Conservation (phyloP, 2,113 vertebrate genomes). For the Gymnobelideus leadbeateri region DNA sequence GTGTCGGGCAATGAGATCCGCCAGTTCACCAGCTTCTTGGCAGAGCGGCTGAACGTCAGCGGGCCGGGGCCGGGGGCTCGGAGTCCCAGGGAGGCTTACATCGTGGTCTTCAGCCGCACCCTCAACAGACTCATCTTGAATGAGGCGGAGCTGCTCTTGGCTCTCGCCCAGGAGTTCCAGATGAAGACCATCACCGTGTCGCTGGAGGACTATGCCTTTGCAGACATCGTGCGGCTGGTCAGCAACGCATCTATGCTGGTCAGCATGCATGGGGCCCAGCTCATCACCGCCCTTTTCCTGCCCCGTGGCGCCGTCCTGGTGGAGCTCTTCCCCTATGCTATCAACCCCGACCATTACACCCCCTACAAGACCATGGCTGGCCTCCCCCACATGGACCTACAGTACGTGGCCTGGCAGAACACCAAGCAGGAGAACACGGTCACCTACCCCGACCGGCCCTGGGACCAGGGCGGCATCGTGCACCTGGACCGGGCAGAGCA, state of each 20-base stretch:
- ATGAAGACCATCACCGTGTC: constrained; percentile 96
- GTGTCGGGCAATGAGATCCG: constrained; percentile 96
- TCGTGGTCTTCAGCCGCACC: constrained; percentile 95
- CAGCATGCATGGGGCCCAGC: constrained; percentile 98
- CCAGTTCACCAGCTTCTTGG: constrained; percentile 91
- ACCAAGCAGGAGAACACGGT: constrained; percentile 89
- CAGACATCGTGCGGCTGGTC: constrained; percentile 91
- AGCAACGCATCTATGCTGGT: constrained; percentile 93
- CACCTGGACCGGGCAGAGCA: constrained; percentile 93
- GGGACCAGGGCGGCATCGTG: constrained; percentile 96
- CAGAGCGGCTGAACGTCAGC: constrained; percentile 91
- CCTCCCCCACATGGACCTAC: constrained; percentile 96
- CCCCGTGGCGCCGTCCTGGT: constrained; percentile 93
- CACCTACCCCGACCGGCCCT: constrained; percentile 91
- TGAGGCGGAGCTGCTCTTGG: constrained; percentile 95
- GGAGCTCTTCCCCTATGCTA: constrained; percentile 95
- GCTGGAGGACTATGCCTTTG: constrained; percentile 93
- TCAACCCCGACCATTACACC: constrained; percentile 97
- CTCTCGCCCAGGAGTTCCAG: constrained; percentile 95
- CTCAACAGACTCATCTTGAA: constrained; percentile 95
- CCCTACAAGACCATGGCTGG: constrained; percentile 95
- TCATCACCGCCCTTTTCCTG: constrained; percentile 94
- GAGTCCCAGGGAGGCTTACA: constrained; percentile 90
- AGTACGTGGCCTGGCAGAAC: constrained; percentile 96
- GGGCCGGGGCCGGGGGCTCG: constrained; percentile 9